These are phyloP conservation scores for Plutella xylostella DNA, from an alignment of 2,888 invertebrate species.

Conservation along the genomic window DNA sequence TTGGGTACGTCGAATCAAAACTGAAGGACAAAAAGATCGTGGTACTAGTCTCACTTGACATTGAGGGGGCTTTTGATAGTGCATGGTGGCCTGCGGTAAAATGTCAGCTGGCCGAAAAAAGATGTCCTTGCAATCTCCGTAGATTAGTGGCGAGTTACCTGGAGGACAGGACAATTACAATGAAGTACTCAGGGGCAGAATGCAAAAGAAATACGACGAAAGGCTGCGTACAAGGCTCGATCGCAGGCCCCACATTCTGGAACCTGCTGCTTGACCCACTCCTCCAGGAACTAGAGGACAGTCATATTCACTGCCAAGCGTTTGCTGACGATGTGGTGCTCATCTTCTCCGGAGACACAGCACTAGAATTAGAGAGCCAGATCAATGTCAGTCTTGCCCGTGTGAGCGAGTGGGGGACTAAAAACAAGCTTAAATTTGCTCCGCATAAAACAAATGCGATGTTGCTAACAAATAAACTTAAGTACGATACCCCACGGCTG, in stretches of 20 bases:
- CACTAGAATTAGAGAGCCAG: slow-evolving; percentile 1
- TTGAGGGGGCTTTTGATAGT: too few relatives aligned
- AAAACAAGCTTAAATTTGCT: not conserved
- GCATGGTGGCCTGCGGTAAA: too few relatives aligned
- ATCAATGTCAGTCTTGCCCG: not conserved
- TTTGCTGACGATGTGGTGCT: not conserved
- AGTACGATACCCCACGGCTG: not conserved
- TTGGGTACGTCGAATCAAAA: too few relatives aligned
- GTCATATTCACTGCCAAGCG: not conserved
- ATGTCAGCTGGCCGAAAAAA: not conserved
- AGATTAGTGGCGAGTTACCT: too few relatives aligned
- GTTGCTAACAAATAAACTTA: slow-evolving; percentile 4
- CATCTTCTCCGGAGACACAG: slow-evolving; percentile 1
- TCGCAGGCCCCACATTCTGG: not conserved
- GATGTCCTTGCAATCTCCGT: too few relatives aligned
- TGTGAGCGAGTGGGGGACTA: not conserved
- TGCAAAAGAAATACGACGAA: too few relatives aligned
- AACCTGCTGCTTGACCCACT: not conserved
- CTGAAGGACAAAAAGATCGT: too few relatives aligned
- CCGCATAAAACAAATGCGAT: slow-evolving; percentile 5
- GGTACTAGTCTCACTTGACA: too few relatives aligned
- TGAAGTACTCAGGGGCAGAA: too few relatives aligned
- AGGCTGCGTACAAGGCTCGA: too few relatives aligned
- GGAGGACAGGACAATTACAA: slow-evolving; percentile 1
- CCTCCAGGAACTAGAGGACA: not conserved